phyloP scores from a whole-genome alignment of 1,140 invertebrate species.

The Myzus persicae region DNA sequence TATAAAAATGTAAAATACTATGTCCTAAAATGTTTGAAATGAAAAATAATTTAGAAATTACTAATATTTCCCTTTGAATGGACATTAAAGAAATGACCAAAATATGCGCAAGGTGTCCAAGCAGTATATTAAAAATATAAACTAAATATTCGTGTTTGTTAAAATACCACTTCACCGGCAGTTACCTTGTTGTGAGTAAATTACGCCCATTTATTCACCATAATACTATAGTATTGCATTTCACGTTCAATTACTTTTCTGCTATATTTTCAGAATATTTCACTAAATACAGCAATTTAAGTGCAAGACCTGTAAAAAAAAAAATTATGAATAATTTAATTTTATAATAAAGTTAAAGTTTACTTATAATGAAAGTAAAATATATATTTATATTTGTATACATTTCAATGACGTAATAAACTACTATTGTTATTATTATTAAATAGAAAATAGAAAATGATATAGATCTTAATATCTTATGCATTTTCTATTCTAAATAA shows the following conservation, averaged over 20 bases:
- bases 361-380: background rate
- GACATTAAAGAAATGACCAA: background rate
- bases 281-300: background rate
- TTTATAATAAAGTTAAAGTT: background rate
- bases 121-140: background rate
- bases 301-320: background rate
- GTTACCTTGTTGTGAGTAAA: background rate
- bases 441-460: background rate
- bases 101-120: background rate
- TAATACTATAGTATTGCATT: conserved; percentile 3
- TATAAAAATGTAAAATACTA: background rate
- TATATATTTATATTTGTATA: too few relatives aligned
- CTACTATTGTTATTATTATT: too few relatives aligned
- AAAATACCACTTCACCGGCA: background rate
- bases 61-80: background rate
- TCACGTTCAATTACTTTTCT: background rate
- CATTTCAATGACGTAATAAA: too few relatives aligned
- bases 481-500: background rate
- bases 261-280: background rate
- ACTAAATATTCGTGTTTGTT: background rate
- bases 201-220: background rate
- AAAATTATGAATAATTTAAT: background rate
- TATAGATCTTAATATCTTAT: background rate
- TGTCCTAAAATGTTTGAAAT: background rate
- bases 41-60: background rate